A percentile compares a stretch with the other conserved stretches of the same genome.
Evolutionary conservation across 2,113 vertebrate species (phyloP).

Genomic region (Antechinus stuartii): DNA sequence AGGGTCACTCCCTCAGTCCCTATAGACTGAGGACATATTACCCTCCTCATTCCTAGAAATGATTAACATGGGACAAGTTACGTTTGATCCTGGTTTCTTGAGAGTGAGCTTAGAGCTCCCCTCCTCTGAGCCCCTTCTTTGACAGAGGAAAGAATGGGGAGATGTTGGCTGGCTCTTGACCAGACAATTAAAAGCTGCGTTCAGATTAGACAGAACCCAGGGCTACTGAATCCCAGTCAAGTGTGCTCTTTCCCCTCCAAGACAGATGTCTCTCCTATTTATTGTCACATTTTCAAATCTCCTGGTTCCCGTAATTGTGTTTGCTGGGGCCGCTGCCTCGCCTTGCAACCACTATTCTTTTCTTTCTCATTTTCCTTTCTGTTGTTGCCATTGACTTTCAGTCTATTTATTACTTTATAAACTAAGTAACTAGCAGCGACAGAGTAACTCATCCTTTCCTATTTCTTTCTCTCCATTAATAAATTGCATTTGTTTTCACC

Average conservation of each 20-base stretch:
- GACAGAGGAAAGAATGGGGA: not conserved
- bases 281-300: not conserved
- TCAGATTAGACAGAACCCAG: not conserved
- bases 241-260: not conserved
- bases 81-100: not conserved
- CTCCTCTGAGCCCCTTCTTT: not conserved
- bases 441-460: constrained; percentile 29
- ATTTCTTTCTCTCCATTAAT: constrained; percentile 56
- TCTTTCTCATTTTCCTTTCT: not conserved
- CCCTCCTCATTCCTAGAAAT: not conserved
- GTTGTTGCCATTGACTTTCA: not conserved
- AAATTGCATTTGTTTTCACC: constrained; percentile 31
- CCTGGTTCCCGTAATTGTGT: not conserved
- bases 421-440: not conserved
- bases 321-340: constrained; percentile 8
- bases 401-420: constrained; percentile 52
- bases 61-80: not conserved
- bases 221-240: not conserved
- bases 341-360: constrained; percentile 36
- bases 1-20: not conserved
- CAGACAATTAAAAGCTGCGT: not conserved
- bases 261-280: not conserved
- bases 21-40: not conserved
- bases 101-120: not conserved
- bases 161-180: not conserved